These are phyloP conservation scores for Clanis bilineata DNA, from an alignment of 2,888 invertebrate genomes.

Conservation along the genomic window DNA sequence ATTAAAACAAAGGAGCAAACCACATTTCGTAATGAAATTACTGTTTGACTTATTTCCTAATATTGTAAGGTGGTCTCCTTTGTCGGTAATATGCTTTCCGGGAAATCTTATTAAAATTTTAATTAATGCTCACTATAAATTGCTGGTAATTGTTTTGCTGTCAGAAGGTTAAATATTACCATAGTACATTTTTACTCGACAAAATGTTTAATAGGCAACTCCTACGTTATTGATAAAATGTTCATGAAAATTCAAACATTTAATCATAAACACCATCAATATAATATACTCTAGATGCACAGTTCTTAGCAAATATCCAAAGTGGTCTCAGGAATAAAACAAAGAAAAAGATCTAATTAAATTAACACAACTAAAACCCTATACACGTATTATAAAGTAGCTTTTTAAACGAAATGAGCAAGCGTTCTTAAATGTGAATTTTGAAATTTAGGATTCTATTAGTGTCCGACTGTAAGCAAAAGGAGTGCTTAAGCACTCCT, in stretches of 20 bases:
- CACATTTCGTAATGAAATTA: constrained; percentile 52
- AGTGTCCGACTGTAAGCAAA: too few relatives aligned
- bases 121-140: constrained; percentile 61
- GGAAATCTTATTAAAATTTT: constrained; percentile 59
- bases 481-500: too few relatives aligned
- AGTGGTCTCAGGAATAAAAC: too few relatives aligned
- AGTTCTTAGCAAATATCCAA: too few relatives aligned
- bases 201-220: not conserved
- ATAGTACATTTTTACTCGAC: not conserved
- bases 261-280: too few relatives aligned
- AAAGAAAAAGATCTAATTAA: too few relatives aligned
- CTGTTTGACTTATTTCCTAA: constrained; percentile 58
- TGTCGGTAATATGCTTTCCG: constrained; percentile 51
- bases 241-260: not conserved
- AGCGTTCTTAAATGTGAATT: too few relatives aligned
- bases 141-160: constrained; percentile 44
- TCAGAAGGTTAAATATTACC: constrained; percentile 24
- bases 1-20: constrained; percentile 52
- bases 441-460: too few relatives aligned
- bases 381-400: too few relatives aligned
- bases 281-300: too few relatives aligned
- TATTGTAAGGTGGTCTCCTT: constrained; percentile 50
- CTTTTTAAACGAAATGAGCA: too few relatives aligned
- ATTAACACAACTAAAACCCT: too few relatives aligned
- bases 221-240: not conserved